Percentiles rank a stretch among this genome's conserved stretches.
These are phyloP conservation scores for Drosophila saltans DNA, from an alignment of 1,140 invertebrate genomes.

Conservation along the genomic window DNA sequence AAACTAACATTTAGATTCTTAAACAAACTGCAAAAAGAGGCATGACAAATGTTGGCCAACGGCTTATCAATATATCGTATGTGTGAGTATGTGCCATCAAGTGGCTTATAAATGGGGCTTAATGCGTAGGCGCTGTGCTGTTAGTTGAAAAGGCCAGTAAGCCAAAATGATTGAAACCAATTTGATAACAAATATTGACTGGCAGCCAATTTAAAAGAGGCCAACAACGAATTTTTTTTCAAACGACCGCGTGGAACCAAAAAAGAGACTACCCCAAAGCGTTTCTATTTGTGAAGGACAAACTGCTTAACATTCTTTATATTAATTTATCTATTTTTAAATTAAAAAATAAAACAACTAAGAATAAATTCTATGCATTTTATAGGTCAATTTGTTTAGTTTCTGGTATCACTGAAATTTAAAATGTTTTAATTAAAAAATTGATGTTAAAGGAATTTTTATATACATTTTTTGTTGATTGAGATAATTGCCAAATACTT, in stretches of 20 bases:
- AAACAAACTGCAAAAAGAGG: conserved; percentile 16
- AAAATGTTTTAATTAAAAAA: no score
- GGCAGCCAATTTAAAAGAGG: conserved; percentile 51
- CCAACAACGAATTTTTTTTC: conserved; percentile 14
- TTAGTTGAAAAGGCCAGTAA: conserved; percentile 51
- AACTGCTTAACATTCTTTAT: neutral
- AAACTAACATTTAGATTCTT: neutral
- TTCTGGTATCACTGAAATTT: no score
- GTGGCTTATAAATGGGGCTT: conserved; percentile 54
- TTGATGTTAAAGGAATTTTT: no score
- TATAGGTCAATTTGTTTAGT: neutral
- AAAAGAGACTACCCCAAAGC: conserved; percentile 39
- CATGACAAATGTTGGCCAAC: conserved; percentile 54
- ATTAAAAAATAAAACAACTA: conserved; percentile 12
- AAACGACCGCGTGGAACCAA: conserved; percentile 15
- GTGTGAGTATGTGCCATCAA: conserved; percentile 53
- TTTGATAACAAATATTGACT: conserved; percentile 57
- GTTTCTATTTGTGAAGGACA: conserved; percentile 6
- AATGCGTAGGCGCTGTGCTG: conserved; percentile 36
- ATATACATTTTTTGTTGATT: no score
- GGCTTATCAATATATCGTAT: conserved; percentile 49
- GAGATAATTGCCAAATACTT: no score
- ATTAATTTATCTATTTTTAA: neutral
- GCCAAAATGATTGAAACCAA: conserved; percentile 50
- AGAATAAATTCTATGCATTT: neutral